Conservation (phyloP, 2,113 vertebrate genomes). For the Xenopus laevis region DNA sequence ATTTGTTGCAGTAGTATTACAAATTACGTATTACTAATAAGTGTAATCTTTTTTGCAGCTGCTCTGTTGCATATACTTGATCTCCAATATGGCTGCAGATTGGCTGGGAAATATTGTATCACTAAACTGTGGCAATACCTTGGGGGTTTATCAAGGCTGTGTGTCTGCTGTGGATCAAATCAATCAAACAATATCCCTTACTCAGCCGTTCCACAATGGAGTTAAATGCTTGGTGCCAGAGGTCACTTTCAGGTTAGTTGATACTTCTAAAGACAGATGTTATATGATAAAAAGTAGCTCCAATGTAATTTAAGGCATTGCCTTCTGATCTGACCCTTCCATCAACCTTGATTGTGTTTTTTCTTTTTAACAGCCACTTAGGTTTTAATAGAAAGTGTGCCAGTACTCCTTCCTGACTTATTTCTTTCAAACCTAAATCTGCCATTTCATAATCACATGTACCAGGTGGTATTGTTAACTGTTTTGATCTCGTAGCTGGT, state of each 20-base stretch:
- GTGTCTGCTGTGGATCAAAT: constrained; percentile 91
- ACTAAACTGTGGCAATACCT: constrained; percentile 87
- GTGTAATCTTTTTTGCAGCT: constrained; percentile 4
- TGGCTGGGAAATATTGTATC: constrained; percentile 96
- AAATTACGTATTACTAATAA: no score
- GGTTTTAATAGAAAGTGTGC: no score
- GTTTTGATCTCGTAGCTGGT: no score
- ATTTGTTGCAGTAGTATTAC: no score
- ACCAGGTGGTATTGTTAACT: no score
- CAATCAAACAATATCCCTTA: constrained; percentile 93
- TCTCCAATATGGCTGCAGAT: constrained; percentile 78
- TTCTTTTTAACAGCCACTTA: no score
- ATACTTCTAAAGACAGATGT: not conserved
- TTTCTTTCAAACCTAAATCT: no score
- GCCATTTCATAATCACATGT: no score
- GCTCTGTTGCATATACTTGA: constrained; percentile 11
- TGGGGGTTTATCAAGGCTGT: constrained; percentile 93
- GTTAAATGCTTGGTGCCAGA: constrained; percentile 94
- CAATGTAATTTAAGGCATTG: no score
- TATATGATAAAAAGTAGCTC: not conserved
- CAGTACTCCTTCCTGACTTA: no score
- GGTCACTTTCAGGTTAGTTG: constrained; percentile 90
- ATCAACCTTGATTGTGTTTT: no score
- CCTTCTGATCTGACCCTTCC: no score
- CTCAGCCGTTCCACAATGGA: constrained; percentile 92